Percentiles rank a stretch among this genome's conserved stretches.
Conservation (phyloP, 2,888 invertebrate genomes). For the Scotopteryx bipunctaria region DNA sequence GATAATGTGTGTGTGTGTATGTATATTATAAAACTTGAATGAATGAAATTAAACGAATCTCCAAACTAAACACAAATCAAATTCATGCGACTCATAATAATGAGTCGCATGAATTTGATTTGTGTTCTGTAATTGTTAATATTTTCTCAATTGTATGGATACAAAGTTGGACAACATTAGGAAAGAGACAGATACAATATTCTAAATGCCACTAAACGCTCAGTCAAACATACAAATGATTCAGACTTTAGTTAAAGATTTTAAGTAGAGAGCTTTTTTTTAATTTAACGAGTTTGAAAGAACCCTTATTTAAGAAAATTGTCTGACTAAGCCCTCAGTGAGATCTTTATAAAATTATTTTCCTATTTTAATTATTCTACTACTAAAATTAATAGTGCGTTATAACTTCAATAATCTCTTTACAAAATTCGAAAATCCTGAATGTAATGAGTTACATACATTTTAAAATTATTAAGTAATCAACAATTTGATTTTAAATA, state of each 20-base stretch:
- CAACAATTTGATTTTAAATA: conserved; percentile 57
- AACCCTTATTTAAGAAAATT: no score
- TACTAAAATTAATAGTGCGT: conserved; percentile 29
- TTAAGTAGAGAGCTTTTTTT: background rate
- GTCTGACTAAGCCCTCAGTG: conserved; percentile 8
- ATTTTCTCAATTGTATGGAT: conserved; percentile 20
- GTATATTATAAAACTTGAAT: no score
- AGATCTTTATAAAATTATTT: conserved; percentile 10
- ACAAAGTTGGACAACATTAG: conserved; percentile 26
- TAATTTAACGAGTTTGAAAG: no score
- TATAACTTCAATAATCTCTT: conserved; percentile 44
- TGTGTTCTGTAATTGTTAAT: background rate
- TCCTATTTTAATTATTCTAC: conserved; percentile 10
- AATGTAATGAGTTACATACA: conserved; percentile 31
- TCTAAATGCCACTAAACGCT: conserved; percentile 24
- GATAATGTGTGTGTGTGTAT: no score
- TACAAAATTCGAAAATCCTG: conserved; percentile 31
- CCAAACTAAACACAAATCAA: no score
- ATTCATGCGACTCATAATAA: no score
- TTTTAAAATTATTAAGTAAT: conserved; percentile 56
- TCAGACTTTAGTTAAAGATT: conserved; percentile 20
- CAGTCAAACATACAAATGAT: conserved; percentile 20
- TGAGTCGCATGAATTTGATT: no score
- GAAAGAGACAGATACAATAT: conserved; percentile 23
- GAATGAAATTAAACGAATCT: no score